phyloP scores from a whole-genome alignment of 2,888 invertebrate genomes.

The Entomobrya multifasciata region DNA sequence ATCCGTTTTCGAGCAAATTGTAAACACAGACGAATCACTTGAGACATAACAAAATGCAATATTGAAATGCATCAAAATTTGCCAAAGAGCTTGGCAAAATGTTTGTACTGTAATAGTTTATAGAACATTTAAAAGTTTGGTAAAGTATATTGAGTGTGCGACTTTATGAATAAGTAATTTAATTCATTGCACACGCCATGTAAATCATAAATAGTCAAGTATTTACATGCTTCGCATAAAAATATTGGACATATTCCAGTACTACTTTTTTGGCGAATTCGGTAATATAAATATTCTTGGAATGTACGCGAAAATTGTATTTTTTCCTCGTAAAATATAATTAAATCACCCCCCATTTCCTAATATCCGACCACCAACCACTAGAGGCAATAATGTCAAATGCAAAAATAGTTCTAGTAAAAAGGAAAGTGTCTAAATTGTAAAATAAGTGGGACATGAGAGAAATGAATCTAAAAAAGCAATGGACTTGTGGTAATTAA shows the following conservation, averaged over 20 bases:
- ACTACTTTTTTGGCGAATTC: background rate
- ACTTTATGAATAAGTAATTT: no score
- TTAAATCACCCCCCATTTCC: background rate
- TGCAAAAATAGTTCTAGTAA: background rate
- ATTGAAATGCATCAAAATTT: background rate
- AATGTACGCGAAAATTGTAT: background rate
- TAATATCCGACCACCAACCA: no score
- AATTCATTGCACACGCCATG: background rate
- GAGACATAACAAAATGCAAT: background rate
- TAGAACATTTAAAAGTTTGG: no score
- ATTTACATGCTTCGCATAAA: background rate
- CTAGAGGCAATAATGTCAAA: constrained; percentile 28
- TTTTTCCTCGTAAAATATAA: constrained; percentile 2
- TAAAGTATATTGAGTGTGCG: background rate
- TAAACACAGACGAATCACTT: no score
- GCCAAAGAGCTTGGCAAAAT: background rate
- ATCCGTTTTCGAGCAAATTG: constrained; percentile 26
- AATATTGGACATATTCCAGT: background rate
- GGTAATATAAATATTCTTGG: background rate
- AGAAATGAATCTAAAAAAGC: background rate
- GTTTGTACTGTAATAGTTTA: no score
- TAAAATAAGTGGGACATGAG: background rate
- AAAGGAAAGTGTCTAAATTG: constrained; percentile 25
- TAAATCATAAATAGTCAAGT: background rate
- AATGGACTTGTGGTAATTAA: constrained; percentile 50